These are phyloP conservation scores for Plusia festucae DNA, from an alignment of 2,888 invertebrate genomes.

Conservation along the genomic window DNA sequence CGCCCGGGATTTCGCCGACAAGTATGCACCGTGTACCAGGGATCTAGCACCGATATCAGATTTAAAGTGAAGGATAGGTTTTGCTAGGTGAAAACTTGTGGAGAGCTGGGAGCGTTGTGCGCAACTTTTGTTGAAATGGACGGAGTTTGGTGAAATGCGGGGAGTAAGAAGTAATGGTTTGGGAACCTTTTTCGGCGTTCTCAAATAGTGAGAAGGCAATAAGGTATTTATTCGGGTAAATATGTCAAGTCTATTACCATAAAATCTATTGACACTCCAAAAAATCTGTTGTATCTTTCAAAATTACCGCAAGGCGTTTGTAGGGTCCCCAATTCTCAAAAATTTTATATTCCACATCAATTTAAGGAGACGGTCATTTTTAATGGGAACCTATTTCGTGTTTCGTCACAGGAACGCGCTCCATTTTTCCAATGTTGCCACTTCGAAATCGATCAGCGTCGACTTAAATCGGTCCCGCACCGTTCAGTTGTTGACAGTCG, in stretches of 20 bases:
- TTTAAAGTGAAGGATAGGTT: conserved; percentile 54
- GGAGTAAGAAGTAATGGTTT: conserved; percentile 11
- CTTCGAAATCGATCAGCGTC: conserved; percentile 62
- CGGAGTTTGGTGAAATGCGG: conserved; percentile 33
- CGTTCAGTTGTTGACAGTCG: conserved; percentile 72
- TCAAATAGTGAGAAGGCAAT: too few relatives aligned
- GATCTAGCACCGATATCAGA: conserved; percentile 49
- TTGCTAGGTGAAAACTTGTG: conserved; percentile 42
- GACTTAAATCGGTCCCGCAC: conserved; percentile 56
- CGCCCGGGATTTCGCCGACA: conserved; percentile 57
- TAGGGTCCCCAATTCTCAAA: too few relatives aligned
- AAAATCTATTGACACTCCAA: too few relatives aligned
- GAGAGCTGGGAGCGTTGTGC: not conserved
- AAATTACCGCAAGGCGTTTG: too few relatives aligned
- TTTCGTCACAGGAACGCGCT: conserved; percentile 39
- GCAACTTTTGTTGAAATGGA: conserved; percentile 34
- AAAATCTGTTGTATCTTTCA: too few relatives aligned
- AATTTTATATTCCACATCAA: not conserved
- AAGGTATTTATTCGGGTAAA: too few relatives aligned
- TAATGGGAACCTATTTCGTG: conserved; percentile 40
- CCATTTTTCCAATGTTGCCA: conserved; percentile 52
- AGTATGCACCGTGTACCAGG: conserved; percentile 46
- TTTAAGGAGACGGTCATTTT: conserved; percentile 31
- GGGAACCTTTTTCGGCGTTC: too few relatives aligned
- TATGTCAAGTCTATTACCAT: too few relatives aligned